Evolutionary conservation across 2,888 invertebrate species (phyloP), one percentile per base, ranked within the genome.

Genomic region (Cynaeus angustus): DNA sequence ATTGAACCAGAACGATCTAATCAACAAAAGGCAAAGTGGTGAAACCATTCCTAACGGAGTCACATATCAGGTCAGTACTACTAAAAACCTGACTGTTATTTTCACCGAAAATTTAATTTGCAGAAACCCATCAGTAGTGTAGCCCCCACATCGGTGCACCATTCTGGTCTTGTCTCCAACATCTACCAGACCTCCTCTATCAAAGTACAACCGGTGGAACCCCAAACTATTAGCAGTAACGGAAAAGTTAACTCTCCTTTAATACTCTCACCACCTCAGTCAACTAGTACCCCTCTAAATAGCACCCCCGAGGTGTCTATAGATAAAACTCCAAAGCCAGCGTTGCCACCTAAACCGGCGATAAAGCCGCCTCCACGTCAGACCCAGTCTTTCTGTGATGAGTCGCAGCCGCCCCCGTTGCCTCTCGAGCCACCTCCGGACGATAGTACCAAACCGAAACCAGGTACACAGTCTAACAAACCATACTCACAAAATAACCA

Each of bases 81-180:
- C 14, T 10, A 33, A 1, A 33, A 33, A 9, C 2, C 3, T 33
- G 6, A 33, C 33, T 6, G 41, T 10, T 37, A 37, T 37, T 37
- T 37, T 37, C 1, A 37, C 37, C 37, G n/a, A n/a, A n/a, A n/a
- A n/a, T n/a, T 7, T 5, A 13, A 28, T 37, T 64, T 66, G 59
- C 90, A 95, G 88, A 95, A 95, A 85, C 95, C 95, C 71, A 92
- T 94, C 74, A 94, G 94, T 84, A 94, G 94, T 85, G 94, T 94
- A 72, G 94, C 94, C 75, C 94, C 95, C 72, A 92, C 91, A 73
- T 90, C 92, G 59, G 89, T 92, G 80, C 89, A 90, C 84, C 89
- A 89, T 77, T 86, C 88, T 75, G 90, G 89, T 78, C 91, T 92
- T 85, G 89, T 91, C 71, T 92, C 92, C 78, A 92, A 91, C 81